Evolutionary conservation across 2,797 vertebrate genomes (phyloP).

Genomic region (Notoglanidium macrostoma): DNA sequence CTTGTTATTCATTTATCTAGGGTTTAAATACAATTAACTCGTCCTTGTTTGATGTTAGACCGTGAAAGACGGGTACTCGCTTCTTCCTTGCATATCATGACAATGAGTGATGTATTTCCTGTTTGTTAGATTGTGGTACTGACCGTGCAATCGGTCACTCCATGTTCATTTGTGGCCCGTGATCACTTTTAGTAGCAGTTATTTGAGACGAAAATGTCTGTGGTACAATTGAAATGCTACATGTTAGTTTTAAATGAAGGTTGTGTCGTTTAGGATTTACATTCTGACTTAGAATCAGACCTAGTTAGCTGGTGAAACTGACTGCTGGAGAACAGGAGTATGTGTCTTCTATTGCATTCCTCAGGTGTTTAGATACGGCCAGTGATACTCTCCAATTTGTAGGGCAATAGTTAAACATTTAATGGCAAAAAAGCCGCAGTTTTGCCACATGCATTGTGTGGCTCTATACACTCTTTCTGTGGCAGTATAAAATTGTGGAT

Average conservation of each 20-base stretch:
- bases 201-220: not conserved
- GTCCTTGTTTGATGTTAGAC: not conserved
- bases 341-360: not conserved
- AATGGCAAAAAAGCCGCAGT: not conserved
- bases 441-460: not conserved
- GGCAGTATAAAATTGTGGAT: not conserved
- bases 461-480: not conserved
- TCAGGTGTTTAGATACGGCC: not conserved
- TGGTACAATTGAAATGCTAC: not conserved
- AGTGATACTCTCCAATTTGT: not conserved
- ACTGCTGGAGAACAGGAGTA: too few relatives aligned
- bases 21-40: not conserved
- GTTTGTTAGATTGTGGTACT: not conserved
- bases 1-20: not conserved
- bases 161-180: not conserved
- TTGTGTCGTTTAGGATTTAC: not conserved
- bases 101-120: not conserved
- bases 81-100: not conserved
- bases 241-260: not conserved
- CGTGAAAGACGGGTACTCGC: not conserved
- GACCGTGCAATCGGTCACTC: not conserved
- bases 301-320: not conserved
- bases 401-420: not conserved
- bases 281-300: not conserved
- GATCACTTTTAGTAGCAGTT: not conserved